Conservation (phyloP, 2,113 vertebrate genomes). For the Pseudorhombus dupliciocellatus region DNA sequence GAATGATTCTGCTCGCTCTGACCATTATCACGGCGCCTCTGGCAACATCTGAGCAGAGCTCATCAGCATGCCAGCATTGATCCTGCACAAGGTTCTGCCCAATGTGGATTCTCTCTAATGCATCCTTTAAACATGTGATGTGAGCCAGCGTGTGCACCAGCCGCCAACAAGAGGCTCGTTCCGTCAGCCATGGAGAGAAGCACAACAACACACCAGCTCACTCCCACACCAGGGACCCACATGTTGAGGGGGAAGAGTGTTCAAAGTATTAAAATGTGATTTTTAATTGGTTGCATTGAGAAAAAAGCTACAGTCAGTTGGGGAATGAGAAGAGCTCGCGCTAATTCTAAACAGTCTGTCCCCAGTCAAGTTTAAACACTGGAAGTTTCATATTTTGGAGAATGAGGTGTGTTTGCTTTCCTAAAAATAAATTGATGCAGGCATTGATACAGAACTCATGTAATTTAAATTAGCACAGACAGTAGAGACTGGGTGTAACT, state of each 20-base stretch:
- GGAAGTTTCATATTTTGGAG: too few relatives aligned
- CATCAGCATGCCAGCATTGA: conserved; percentile 73
- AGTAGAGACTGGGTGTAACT: not conserved
- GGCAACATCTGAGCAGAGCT: conserved; percentile 74
- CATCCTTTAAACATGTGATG: conserved; percentile 68
- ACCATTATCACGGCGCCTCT: conserved; percentile 74
- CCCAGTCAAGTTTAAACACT: too few relatives aligned
- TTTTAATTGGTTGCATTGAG: conserved; percentile 7
- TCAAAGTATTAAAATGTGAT: not conserved
- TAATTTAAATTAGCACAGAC: not conserved
- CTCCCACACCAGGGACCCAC: not conserved
- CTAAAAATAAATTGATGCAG: too few relatives aligned
- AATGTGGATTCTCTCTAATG: conserved; percentile 58
- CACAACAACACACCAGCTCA: conserved; percentile 24
- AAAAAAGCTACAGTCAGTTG: not conserved
- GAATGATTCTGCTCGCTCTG: conserved; percentile 67
- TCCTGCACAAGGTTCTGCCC: conserved; percentile 58
- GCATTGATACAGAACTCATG: too few relatives aligned
- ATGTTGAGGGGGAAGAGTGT: too few relatives aligned
- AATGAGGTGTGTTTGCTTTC: too few relatives aligned
- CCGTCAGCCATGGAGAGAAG: conserved; percentile 11
- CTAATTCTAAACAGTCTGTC: not conserved
- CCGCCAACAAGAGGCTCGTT: conserved; percentile 46
- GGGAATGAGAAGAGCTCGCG: not conserved
- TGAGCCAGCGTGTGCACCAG: conserved; percentile 39